Conservation (phyloP, 2,797 vertebrate species). For the Sebastes kiyomatsui region DNA sequence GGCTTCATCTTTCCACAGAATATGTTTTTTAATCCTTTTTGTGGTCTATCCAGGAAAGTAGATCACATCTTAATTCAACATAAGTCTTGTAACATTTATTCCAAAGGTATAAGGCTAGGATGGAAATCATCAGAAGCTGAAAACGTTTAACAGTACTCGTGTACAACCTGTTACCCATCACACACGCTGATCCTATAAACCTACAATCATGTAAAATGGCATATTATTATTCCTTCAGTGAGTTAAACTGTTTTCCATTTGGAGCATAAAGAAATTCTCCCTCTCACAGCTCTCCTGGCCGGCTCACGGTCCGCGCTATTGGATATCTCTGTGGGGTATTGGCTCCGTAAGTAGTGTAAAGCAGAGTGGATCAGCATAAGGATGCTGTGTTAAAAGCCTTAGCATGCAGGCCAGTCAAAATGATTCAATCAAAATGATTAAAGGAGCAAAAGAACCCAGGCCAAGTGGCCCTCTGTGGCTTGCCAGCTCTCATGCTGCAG, state of each 20-base stretch:
- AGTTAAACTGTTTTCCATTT: slow-evolving; percentile 49
- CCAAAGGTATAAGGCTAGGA: neutral
- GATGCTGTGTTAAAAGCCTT: slow-evolving; percentile 38
- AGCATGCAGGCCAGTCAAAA: slow-evolving; percentile 38
- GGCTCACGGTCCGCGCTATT: slow-evolving; percentile 9
- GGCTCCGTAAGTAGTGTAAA: slow-evolving; percentile 30
- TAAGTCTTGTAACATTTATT: slow-evolving; percentile 16
- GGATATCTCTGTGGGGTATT: slow-evolving; percentile 31
- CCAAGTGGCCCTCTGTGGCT: slow-evolving; percentile 42
- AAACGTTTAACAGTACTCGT: slow-evolving; percentile 15
- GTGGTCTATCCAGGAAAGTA: slow-evolving; percentile 16
- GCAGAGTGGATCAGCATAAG: slow-evolving; percentile 14
- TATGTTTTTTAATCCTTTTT: slow-evolving; percentile 3
- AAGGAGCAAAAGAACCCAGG: slow-evolving; percentile 35
- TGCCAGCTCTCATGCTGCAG: slow-evolving; percentile 53
- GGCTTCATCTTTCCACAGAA: slow-evolving; percentile 33
- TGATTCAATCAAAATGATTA: slow-evolving; percentile 56
- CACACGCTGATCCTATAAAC: slow-evolving; percentile 32
- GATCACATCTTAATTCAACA: neutral
- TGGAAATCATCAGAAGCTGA: slow-evolving; percentile 17
- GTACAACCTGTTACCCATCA: slow-evolving; percentile 28
- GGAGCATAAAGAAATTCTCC: slow-evolving; percentile 12
- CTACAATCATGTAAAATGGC: slow-evolving; percentile 32
- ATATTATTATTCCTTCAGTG: slow-evolving; percentile 30
- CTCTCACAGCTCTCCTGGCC: slow-evolving; percentile 1